These are phyloP conservation scores for Condylura cristata DNA, from an alignment of 2,113 vertebrate species.

Conservation along the genomic window DNA sequence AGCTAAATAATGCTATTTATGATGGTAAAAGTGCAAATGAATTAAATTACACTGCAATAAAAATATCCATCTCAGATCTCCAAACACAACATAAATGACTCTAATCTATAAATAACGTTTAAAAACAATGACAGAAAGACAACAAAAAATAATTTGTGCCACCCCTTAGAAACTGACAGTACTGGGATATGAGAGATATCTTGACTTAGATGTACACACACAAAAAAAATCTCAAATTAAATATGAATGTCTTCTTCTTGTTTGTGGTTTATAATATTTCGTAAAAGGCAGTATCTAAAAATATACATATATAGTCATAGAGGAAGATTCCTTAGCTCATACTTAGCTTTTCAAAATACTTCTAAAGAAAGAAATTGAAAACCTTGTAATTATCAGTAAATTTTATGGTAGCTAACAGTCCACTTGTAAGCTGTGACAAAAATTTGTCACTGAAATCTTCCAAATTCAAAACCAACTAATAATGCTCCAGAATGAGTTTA, in stretches of 20 bases:
- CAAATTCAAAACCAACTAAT: background rate
- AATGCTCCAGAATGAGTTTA: slow-evolving; percentile 21
- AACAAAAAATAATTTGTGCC: background rate
- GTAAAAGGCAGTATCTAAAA: background rate
- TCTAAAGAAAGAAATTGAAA: background rate
- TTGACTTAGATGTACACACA: background rate
- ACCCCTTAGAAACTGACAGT: background rate
- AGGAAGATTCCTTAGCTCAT: background rate
- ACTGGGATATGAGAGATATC: background rate
- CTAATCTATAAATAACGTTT: background rate
- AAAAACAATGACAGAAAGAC: background rate
- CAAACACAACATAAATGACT: slow-evolving; percentile 10
- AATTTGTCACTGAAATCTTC: slow-evolving; percentile 10
- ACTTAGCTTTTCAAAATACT: background rate
- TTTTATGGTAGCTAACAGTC: background rate
- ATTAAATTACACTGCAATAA: slow-evolving; percentile 7
- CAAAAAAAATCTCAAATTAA: background rate
- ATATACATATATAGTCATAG: background rate
- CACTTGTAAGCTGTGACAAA: background rate
- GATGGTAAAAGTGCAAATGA: slow-evolving; percentile 3
- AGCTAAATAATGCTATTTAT: slow-evolving; percentile 26
- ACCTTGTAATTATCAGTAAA: background rate
- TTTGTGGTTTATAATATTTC: background rate
- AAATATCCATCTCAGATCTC: background rate
- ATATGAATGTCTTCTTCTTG: background rate